Conservation (phyloP, 2,888 invertebrate species). For the Leucozona laternaria region DNA sequence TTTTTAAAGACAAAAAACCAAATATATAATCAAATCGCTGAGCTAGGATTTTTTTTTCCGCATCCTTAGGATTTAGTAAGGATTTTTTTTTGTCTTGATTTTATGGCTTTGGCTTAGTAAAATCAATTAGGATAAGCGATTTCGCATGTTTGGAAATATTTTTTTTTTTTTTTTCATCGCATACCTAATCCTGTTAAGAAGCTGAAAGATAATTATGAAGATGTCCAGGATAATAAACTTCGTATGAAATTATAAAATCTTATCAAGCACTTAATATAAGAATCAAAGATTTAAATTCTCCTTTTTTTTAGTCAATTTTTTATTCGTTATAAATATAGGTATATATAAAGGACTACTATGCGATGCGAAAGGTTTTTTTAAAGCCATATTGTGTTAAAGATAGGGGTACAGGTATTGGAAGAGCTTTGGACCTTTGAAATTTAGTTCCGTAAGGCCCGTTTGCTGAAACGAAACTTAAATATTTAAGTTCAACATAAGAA, state of each 20-base stretch:
- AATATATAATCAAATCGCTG: constrained; percentile 6
- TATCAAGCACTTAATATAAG: not conserved
- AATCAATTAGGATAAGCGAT: constrained; percentile 74
- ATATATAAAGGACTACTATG: too few relatives aligned
- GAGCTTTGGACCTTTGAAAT: too few relatives aligned
- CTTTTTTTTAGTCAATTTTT: not conserved
- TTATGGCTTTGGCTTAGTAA: constrained; percentile 44
- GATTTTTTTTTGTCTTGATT: not conserved
- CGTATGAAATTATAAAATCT: not conserved
- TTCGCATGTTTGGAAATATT: constrained; percentile 61
- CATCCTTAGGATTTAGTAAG: not conserved
- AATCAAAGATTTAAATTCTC: not conserved
- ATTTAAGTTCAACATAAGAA: too few relatives aligned
- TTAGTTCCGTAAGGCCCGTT: too few relatives aligned
- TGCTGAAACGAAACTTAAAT: too few relatives aligned
- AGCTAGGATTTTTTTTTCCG: constrained; percentile 2
- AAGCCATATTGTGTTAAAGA: too few relatives aligned
- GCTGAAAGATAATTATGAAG: constrained; percentile 13
- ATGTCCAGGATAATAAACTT: not conserved
- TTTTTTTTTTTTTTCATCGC: constrained; percentile 28
- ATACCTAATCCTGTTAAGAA: constrained; percentile 37
- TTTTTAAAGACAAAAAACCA: constrained; percentile 40
- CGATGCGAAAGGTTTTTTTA: too few relatives aligned
- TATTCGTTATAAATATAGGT: too few relatives aligned
- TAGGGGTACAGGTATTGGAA: too few relatives aligned